Evolutionary conservation across 2,888 invertebrate genomes (phyloP).

Genomic region (Coelogynopora nodosa): DNA sequence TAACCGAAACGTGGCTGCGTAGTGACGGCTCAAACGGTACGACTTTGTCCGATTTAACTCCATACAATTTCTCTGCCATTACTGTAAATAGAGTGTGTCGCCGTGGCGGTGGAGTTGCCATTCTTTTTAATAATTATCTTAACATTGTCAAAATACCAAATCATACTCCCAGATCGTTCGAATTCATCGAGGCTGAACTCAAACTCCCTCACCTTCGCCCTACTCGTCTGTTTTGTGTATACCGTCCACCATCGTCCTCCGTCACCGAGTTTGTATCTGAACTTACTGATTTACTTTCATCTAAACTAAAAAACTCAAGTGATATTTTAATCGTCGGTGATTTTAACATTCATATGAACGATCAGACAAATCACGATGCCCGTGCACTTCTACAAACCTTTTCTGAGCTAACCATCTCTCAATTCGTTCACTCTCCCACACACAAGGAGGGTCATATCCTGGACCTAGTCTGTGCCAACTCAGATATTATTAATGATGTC

Average conservation of each 20-base stretch:
- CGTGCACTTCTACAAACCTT: neutral
- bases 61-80: neutral
- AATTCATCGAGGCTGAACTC: neutral
- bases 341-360: neutral
- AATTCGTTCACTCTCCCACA: neutral
- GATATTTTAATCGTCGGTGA: neutral
- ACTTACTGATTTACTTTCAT: neutral
- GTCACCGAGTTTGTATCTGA: neutral
- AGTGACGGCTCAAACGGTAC: neutral
- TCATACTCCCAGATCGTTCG: neutral
- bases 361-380: neutral
- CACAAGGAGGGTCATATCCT: neutral
- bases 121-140: neutral
- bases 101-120: neutral
- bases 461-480: neutral
- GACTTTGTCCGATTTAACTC: neutral
- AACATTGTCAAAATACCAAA: neutral
- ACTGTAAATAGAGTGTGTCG: neutral
- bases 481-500: neutral
- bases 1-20: constrained; percentile 1
- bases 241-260: neutral
- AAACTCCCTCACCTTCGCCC: neutral
- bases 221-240: neutral
- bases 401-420: neutral
- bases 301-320: neutral